Base-by-base conservation (phyloP, 2,888 invertebrate species). In the Cosmopolites sordidus region DNA sequence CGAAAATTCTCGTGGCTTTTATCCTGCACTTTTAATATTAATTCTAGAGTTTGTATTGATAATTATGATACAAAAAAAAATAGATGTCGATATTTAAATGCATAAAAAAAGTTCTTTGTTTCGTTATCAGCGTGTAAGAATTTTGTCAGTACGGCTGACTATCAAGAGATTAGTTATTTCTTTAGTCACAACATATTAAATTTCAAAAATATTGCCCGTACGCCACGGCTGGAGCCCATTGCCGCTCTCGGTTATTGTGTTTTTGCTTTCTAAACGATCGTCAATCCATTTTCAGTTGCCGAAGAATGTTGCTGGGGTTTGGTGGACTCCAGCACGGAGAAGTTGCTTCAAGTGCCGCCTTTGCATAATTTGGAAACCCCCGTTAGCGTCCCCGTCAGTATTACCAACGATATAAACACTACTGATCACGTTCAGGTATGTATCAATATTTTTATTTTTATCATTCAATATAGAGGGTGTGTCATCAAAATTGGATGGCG, bases 261-360 rank as follows among this genome's bases (percentile, higher is more conserved):
- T 60, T 60, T 52, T 56, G 58, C 51, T 55, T 59, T 43, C 43
- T 60, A 54, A 61, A 61, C 48, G 57, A 55, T 51, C 53, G 30
- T 54, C 53, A 46, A 48, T 52, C 43, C 42, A 43, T 52, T 60
- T 59, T 16, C 65, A 67, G 67, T 64, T 43, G 51, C 64, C 37
- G 71, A 71, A 52, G 71, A 73, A 61, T 75, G 74, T 61, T 71
- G 72, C 51, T 78, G 77, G 78, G 73, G 74, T 60, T 73, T 75
- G 48, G 77, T 76, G 22, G 77, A 76, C 63, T 76, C 76, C 5
- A 75, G 75, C 51, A 75, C 76, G n/a, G 69, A 77, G 62, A 76
- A 76, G 62, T 60, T 75, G 47, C 62, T 75, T 15, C 72, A 75
- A 60, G 74, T 74, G 43, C 73, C 75, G 14, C 71, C 74, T 16